Base-by-base conservation (phyloP, 2,888 invertebrate genomes). In the Plutella xylostella region DNA sequence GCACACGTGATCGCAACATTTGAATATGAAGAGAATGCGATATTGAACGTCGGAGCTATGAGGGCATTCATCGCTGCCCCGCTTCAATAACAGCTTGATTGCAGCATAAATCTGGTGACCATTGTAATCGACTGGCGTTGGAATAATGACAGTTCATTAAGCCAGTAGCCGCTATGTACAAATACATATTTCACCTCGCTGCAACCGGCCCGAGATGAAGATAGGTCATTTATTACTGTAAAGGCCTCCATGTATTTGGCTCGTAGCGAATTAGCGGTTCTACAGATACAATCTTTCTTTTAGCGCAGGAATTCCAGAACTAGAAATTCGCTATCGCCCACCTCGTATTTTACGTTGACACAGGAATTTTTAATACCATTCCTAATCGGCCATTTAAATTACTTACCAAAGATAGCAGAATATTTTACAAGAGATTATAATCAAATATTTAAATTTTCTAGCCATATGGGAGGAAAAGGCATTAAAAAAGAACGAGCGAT, bases 401-500 rank as follows among this genome's bases (percentile, higher is more conserved):
- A 34, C 34, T 9, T 15, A 15, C 17, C 34, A 5, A 15, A 34
- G 14, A 9, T 15, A 17, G 48, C 61, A 59, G 58, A 61, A 56
- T 51, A 58, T 59, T 55, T 61, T 60, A 64, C 59, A 54, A 49
- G 52, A 69, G 68, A 76, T 76, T 71, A 74, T 60, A 74, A 77
- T 78, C 69, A 74, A 76, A 75, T 74, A 77, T 77, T 77, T 59
- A 76, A 77, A 77, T 76, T 65, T 57, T 56, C 57, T 51, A 54
- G 52, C 52, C 52, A 54, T 56, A 53, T 55, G 45, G 43, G 57
- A 50, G 59, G 56, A 57, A 52, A 56, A 60, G 22, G n/a, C 15
- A 22, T 39, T 9, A 18, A 21, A 39, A 22, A 25, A 17, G 25
- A 39, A n/a, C 22, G 14, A 9, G 7, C n/a, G 19, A 4, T 19